A percentile compares a stretch with the other conserved stretches of the same genome.
phyloP scores from a whole-genome alignment of 2,113 vertebrate genomes.

The Hippocampus abdominalis region DNA sequence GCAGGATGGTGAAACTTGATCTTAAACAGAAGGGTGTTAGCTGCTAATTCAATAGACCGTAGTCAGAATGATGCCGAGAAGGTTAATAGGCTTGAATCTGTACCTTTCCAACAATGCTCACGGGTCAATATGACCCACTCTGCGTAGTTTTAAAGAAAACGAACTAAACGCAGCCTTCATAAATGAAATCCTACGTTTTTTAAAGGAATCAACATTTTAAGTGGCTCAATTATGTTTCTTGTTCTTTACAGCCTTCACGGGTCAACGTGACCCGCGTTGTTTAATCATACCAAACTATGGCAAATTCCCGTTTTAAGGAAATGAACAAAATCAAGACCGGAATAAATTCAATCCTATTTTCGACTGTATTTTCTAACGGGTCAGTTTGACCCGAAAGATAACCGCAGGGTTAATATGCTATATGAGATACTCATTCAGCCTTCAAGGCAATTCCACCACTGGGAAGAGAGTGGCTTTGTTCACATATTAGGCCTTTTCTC shows the following conservation, averaged over 20 bases:
- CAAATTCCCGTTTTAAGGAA: not conserved
- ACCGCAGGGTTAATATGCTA: slow-evolving; percentile 46
- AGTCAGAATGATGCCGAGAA: not conserved
- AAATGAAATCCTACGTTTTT: not conserved
- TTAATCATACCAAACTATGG: not conserved
- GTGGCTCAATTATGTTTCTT: not conserved
- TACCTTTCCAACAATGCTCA: not conserved
- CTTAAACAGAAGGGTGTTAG: not conserved
- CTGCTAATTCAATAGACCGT: not conserved
- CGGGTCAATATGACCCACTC: no score
- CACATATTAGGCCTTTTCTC: slow-evolving; percentile 62
- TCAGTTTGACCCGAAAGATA: not conserved
- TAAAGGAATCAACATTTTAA: not conserved
- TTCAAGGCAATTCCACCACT: slow-evolving; percentile 62
- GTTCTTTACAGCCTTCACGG: not conserved
- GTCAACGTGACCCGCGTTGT: not conserved
- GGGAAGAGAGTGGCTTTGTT: slow-evolving; percentile 65
- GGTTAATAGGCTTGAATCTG: no score
- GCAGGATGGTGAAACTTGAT: no score
- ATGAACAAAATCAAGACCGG: not conserved
- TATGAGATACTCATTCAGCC: slow-evolving; percentile 51
- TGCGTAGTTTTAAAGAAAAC: no score
- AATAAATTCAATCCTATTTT: not conserved
- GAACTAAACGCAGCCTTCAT: no score
- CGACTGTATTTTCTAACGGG: not conserved